A percentile compares a stretch with the other conserved stretches of the same genome.
These are phyloP conservation scores for Abrostola tripartita DNA, from an alignment of 2,888 invertebrate genomes.

Conservation along the genomic window DNA sequence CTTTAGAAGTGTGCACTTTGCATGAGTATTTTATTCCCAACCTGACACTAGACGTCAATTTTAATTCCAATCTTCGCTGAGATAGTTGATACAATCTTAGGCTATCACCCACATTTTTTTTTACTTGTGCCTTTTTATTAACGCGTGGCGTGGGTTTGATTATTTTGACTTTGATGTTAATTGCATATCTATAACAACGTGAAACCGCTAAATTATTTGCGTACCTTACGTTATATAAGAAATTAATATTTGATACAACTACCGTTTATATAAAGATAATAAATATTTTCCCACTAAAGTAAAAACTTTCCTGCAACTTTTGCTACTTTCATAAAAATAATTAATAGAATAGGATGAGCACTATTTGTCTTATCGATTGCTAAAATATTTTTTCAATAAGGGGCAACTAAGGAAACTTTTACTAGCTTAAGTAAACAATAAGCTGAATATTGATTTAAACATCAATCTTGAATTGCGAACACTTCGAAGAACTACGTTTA, in stretches of 20 bases:
- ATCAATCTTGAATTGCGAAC: conserved; percentile 24
- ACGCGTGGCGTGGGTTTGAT: conserved; percentile 3
- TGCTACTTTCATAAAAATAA: too few species aligned
- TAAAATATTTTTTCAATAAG: neutral
- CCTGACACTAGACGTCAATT: conserved; percentile 37
- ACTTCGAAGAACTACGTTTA: conserved; percentile 35
- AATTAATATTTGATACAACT: too few species aligned
- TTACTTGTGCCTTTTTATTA: neutral
- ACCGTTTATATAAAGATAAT: too few species aligned
- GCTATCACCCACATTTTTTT: conserved; percentile 23
- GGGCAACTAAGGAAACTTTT: too few species aligned
- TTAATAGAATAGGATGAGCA: too few species aligned
- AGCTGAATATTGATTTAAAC: conserved; percentile 21
- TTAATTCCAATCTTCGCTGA: conserved; percentile 30
- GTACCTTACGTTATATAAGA: too few species aligned
- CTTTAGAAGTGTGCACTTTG: conserved; percentile 22
- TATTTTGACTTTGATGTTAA: neutral
- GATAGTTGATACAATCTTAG: conserved; percentile 28
- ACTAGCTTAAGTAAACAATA: conserved; percentile 18
- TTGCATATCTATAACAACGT: too few species aligned
- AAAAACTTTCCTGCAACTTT: too few species aligned
- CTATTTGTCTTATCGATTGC: too few species aligned
- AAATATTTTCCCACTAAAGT: too few species aligned
- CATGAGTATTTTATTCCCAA: conserved; percentile 34
- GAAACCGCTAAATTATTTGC: too few species aligned